phyloP scores from a whole-genome alignment of 2,888 invertebrate species.

The Drosophila trichaetosa region DNA sequence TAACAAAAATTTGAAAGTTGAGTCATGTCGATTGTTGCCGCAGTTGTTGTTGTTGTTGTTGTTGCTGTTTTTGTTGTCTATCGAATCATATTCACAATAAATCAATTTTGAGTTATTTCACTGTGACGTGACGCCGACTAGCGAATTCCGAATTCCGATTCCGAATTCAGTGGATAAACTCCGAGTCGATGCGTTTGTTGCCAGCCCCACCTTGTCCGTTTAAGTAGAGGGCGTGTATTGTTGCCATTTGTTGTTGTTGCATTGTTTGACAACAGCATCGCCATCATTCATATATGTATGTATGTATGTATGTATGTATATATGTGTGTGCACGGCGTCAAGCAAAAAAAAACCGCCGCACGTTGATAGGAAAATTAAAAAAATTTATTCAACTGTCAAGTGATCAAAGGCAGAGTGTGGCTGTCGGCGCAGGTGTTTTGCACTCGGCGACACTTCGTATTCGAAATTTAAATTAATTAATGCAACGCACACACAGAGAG shows the following conservation, averaged over 20 bases:
- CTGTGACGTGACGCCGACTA: constrained; percentile 66
- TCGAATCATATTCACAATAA: constrained; percentile 75
- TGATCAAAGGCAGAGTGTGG: constrained; percentile 72
- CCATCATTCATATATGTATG: background rate
- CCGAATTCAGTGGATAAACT: constrained; percentile 60
- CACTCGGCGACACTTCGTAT: constrained; percentile 79
- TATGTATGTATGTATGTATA: background rate
- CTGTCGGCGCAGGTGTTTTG: constrained; percentile 80
- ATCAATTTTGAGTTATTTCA: constrained; percentile 78
- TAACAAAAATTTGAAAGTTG: constrained; percentile 79
- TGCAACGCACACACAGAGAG: constrained; percentile 61
- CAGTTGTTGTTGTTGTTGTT: constrained; percentile 21
- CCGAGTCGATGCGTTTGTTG: constrained; percentile 3
- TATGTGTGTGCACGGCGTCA: background rate
- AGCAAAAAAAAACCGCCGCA: constrained; percentile 25
- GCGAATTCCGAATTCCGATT: constrained; percentile 62
- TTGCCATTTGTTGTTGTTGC: constrained; percentile 19
- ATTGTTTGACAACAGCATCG: constrained; percentile 25
- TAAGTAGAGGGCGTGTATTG: constrained; percentile 27
- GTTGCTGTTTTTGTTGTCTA: constrained; percentile 60
- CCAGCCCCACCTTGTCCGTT: constrained; percentile 52
- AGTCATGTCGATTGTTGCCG: constrained; percentile 61
- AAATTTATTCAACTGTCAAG: constrained; percentile 78
- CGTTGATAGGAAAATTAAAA: constrained; percentile 74
- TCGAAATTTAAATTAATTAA: constrained; percentile 78